These are phyloP conservation scores for Carassius carassius DNA, from an alignment of 2,113 vertebrate species.

Conservation along the genomic window DNA sequence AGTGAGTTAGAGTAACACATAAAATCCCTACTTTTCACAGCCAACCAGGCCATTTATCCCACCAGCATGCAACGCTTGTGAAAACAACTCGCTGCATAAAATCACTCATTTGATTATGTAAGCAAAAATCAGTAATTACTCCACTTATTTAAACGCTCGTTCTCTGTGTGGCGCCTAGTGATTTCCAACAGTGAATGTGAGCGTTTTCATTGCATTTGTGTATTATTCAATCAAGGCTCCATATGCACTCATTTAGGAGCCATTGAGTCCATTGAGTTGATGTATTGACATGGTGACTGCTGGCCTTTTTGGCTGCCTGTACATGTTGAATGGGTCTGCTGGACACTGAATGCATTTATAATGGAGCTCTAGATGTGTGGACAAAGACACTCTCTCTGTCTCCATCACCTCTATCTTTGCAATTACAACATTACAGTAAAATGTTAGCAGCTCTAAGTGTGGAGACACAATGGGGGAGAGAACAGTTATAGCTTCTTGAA, in stretches of 20 bases:
- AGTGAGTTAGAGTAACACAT: constrained; percentile 17
- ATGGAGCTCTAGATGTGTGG: constrained; percentile 15
- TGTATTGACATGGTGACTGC: neutral
- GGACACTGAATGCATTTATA: constrained; percentile 26
- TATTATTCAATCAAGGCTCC: constrained; percentile 28
- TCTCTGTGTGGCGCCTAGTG: constrained; percentile 6
- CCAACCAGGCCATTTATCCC: neutral
- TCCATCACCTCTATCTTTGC: neutral
- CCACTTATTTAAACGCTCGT: neutral
- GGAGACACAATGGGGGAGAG: neutral
- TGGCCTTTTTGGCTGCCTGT: neutral
- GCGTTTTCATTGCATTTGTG: constrained; percentile 23
- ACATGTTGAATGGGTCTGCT: constrained; percentile 4
- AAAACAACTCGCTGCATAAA: constrained; percentile 33
- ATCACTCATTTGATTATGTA: constrained; percentile 41
- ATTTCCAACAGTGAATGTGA: neutral
- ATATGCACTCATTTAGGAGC: constrained; percentile 24
- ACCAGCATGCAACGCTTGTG: constrained; percentile 13
- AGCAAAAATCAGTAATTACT: constrained; percentile 18
- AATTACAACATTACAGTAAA: constrained; percentile 32
- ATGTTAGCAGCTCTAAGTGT: neutral
- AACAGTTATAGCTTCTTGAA: neutral
- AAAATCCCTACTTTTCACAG: constrained; percentile 30
- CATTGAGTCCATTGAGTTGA: constrained; percentile 10
- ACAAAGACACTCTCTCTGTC: constrained; percentile 17